These are phyloP conservation scores for Villa cingulata DNA, from an alignment of 2,888 invertebrate genomes.

Conservation along the genomic window DNA sequence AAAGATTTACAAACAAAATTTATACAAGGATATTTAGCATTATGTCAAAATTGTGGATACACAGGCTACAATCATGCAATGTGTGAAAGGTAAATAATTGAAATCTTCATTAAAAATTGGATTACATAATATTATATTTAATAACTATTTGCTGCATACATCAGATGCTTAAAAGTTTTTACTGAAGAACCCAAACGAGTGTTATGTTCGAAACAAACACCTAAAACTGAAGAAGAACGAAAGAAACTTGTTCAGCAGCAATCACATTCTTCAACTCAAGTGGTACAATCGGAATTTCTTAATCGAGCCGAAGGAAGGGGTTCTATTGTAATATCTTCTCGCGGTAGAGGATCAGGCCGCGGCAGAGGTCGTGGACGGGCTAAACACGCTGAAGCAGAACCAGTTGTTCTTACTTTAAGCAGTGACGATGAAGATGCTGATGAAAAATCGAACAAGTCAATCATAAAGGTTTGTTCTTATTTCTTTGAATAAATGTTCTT, in stretches of 20 bases:
- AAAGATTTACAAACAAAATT: conserved; percentile 49
- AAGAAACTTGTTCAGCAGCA: conserved; percentile 13
- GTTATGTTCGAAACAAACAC: conserved; percentile 21
- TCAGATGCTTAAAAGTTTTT: conserved; percentile 53
- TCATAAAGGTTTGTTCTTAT: neutral
- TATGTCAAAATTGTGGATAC: conserved; percentile 70
- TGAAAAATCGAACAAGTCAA: conserved; percentile 14
- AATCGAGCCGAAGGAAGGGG: conserved; percentile 16
- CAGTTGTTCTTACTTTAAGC: conserved; percentile 54
- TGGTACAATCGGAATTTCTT: conserved; percentile 10
- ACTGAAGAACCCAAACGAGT: conserved; percentile 54
- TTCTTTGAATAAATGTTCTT: neutral
- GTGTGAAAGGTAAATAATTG: conserved; percentile 47
- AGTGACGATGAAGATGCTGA: conserved; percentile 51
- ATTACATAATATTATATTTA: neutral
- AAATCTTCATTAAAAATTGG: neutral
- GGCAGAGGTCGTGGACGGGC: conserved; percentile 33
- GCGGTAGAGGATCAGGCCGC: conserved; percentile 16
- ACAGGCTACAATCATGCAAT: conserved; percentile 63
- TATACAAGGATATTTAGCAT: conserved; percentile 58
- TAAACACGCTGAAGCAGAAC: conserved; percentile 47
- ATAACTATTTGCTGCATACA: no score
- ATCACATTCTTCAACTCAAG: neutral
- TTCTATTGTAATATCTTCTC: conserved; percentile 5
- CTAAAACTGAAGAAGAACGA: conserved; percentile 20